Percentiles rank a stretch among this genome's conserved stretches.
phyloP scores from a whole-genome alignment of 2,888 invertebrate species.

The Stenoptilia bipunctidactyla region DNA sequence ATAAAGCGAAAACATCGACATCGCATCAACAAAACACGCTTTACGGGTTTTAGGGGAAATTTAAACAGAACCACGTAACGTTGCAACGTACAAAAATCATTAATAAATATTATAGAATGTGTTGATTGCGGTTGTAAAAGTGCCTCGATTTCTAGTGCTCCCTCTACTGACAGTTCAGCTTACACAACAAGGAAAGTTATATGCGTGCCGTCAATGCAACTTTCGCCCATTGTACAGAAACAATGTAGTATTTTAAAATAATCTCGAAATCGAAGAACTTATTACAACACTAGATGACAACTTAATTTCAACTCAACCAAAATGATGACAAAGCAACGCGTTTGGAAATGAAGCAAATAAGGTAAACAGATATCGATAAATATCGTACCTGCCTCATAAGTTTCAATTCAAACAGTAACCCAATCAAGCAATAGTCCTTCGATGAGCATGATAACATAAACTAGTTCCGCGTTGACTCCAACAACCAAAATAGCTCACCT shows the following conservation, averaged over 20 bases:
- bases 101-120: conserved; percentile 20
- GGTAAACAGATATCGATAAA: not conserved
- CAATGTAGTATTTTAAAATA: conserved; percentile 5
- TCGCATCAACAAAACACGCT: conserved; percentile 36
- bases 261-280: conserved; percentile 24
- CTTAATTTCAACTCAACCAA: not conserved
- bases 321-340: not conserved
- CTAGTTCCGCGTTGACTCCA: conserved; percentile 67
- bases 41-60: conserved; percentile 27
- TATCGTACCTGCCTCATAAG: not conserved
- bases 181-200: conserved; percentile 70
- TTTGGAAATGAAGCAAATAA: not conserved
- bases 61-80: too few relatives aligned
- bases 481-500: conserved; percentile 70
- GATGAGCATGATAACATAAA: conserved; percentile 59
- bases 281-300: conserved; percentile 10
- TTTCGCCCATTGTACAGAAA: conserved; percentile 60
- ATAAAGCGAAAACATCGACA: conserved; percentile 50
- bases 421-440: conserved; percentile 51
- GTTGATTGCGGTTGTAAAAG: conserved; percentile 36
- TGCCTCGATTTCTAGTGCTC: conserved; percentile 61
- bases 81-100: conserved; percentile 9
- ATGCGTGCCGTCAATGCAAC: conserved; percentile 56
- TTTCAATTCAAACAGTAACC: conserved; percentile 34
- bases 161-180: conserved; percentile 59